Conservation (phyloP, 2,797 vertebrate species). For the Champsocephalus esox region DNA sequence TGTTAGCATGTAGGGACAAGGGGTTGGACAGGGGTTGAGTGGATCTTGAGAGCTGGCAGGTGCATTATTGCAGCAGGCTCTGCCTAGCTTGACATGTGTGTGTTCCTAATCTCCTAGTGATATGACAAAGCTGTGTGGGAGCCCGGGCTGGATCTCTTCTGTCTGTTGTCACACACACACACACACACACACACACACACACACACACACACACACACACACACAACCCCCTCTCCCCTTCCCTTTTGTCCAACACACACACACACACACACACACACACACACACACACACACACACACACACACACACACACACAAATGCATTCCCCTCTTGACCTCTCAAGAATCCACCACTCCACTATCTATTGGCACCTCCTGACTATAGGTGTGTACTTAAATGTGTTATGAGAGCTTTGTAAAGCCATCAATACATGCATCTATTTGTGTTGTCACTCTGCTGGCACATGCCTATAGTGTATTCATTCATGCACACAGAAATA, state of each 20-base stretch:
- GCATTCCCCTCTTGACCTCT: conserved; percentile 69
- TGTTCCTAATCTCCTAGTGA: conserved; percentile 83
- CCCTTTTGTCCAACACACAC: conserved; percentile 54
- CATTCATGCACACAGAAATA: conserved; percentile 30
- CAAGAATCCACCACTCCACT: conserved; percentile 50
- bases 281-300: conserved; percentile 42
- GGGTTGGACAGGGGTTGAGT: conserved; percentile 70
- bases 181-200: conserved; percentile 35
- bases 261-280: conserved; percentile 32
- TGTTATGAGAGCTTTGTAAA: conserved; percentile 44
- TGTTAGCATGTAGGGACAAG: conserved; percentile 51
- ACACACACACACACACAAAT: conserved; percentile 50
- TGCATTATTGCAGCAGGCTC: conserved; percentile 82
- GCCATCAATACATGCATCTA: conserved; percentile 28
- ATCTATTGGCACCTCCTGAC: conserved; percentile 48
- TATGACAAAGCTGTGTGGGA: conserved; percentile 85
- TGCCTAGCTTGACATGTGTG: conserved; percentile 80
- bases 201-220: conserved; percentile 32
- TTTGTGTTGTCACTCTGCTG: conserved; percentile 46
- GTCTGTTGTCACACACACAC: conserved; percentile 68
- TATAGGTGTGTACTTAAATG: conserved; percentile 48
- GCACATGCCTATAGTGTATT: conserved; percentile 15
- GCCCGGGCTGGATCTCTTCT: conserved; percentile 67
- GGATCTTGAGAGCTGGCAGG: conserved; percentile 81
- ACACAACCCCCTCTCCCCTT: conserved; percentile 27